These are phyloP conservation scores for Euphysa ruthae DNA, from an alignment of 30 jellyfish, hydroid and myxozoan genomes.

Conservation along the genomic window DNA sequence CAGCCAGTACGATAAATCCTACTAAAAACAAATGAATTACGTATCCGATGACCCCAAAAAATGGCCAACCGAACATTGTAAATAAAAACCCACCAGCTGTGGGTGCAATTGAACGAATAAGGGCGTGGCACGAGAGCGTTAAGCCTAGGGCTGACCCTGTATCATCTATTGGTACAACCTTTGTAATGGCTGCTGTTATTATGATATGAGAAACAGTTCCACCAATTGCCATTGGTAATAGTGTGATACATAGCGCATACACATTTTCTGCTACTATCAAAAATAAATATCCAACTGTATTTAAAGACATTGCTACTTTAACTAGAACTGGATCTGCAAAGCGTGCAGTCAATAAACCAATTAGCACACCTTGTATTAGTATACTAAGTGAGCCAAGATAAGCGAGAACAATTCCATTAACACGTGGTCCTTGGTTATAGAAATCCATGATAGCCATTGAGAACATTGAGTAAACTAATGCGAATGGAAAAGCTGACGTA, in stretches of 20 bases:
- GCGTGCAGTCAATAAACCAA: slow-evolving; percentile 16
- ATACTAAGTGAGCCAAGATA: slow-evolving; percentile 18
- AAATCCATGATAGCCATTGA: slow-evolving; percentile 37
- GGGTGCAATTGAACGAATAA: slow-evolving; percentile 33
- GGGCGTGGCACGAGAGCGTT: slow-evolving; percentile 26
- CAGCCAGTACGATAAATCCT: slow-evolving; percentile 4
- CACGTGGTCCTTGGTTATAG: slow-evolving; percentile 24
- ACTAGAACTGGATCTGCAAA: slow-evolving; percentile 12
- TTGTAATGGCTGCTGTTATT: slow-evolving; percentile 29
- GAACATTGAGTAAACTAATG: slow-evolving; percentile 20
- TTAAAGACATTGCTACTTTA: slow-evolving; percentile 1
- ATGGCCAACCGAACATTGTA: slow-evolving; percentile 31
- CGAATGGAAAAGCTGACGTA: slow-evolving; percentile 25
- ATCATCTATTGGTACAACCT: slow-evolving; percentile 24
- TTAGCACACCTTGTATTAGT: slow-evolving; percentile 21
- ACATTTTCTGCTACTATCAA: slow-evolving; percentile 16
- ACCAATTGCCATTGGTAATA: slow-evolving; percentile 29
- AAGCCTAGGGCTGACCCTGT: slow-evolving; percentile 33
- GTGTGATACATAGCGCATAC: not conserved
- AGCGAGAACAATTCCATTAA: slow-evolving; percentile 16
- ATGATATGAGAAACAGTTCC: slow-evolving; percentile 21
- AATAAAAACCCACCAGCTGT: slow-evolving; percentile 26
- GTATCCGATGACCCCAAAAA: slow-evolving; percentile 32
- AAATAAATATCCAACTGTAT: not conserved
- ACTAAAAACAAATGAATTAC: slow-evolving; percentile 9